A percentile compares a stretch with the other conserved stretches of the same genome.
phyloP scores from a whole-genome alignment of 2,797 vertebrate species.

The Gila robusta region DNA sequence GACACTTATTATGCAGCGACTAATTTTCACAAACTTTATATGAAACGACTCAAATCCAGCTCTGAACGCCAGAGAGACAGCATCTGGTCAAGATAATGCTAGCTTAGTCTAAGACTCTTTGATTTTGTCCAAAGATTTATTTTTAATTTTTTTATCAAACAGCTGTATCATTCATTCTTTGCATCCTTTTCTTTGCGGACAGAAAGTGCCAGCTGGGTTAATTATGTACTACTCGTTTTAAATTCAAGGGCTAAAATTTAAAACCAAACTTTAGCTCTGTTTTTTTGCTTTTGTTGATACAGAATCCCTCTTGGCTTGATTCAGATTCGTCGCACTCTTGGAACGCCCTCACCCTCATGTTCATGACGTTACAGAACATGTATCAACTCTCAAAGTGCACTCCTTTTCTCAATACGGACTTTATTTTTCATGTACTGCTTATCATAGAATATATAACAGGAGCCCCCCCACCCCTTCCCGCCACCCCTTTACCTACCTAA shows the following conservation, averaged over 20 bases:
- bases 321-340: conserved; percentile 24
- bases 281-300: conserved; percentile 33
- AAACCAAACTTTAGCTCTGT: conserved; percentile 54
- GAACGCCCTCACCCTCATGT: conserved; percentile 14
- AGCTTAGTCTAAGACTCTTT: conserved; percentile 8
- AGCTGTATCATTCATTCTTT: conserved; percentile 16
- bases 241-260: conserved; percentile 57
- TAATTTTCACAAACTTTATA: conserved; percentile 24
- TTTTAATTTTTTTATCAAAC: background rate
- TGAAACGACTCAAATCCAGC: conserved; percentile 10
- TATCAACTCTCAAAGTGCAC: conserved; percentile 29
- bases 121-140: conserved; percentile 38
- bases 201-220: conserved; percentile 32
- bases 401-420: conserved; percentile 30
- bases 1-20: conserved; percentile 8
- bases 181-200: conserved; percentile 1
- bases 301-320: conserved; percentile 24
- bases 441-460: conserved; percentile 42
- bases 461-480: conserved; percentile 40
- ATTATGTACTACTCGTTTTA: conserved; percentile 26
- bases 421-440: conserved; percentile 29
- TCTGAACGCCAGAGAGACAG: conserved; percentile 2
- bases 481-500: conserved; percentile 27
- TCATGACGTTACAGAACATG: conserved; percentile 11
- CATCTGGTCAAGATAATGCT: conserved; percentile 22